Evolutionary conservation across 1,140 invertebrate species (phyloP).

Genomic region (Acromyrmex charruanus): DNA sequence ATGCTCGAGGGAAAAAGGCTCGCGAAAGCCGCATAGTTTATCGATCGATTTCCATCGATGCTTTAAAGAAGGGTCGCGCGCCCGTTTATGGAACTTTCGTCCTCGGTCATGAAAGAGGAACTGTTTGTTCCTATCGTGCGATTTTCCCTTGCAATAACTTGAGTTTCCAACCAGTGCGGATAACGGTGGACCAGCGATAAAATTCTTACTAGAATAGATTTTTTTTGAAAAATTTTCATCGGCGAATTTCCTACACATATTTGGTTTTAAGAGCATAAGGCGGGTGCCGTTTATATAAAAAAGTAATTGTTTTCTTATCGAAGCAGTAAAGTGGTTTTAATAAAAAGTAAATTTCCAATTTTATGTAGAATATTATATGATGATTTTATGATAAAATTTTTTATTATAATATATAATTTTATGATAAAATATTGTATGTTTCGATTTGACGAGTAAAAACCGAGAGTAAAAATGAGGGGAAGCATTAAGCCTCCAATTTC

Average conservation of each 20-base stretch:
- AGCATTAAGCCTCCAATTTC: not conserved
- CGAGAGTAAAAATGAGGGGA: not conserved
- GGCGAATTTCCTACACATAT: not conserved
- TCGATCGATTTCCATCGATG: conserved; percentile 43
- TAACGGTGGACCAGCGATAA: not conserved
- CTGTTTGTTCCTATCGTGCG: not conserved
- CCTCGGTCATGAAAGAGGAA: conserved; percentile 11
- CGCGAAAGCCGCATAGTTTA: conserved; percentile 49
- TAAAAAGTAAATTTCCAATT: not conserved
- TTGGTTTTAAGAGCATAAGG: not conserved
- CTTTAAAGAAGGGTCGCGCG: conserved; percentile 29
- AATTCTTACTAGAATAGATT: conserved; percentile 37
- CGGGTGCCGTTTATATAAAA: not conserved
- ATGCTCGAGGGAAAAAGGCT: conserved; percentile 10
- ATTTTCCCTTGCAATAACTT: conserved; percentile 37
- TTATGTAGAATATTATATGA: too few relatives aligned
- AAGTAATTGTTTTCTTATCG: not conserved
- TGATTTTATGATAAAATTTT: too few relatives aligned
- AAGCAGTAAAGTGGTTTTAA: not conserved
- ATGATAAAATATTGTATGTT: conserved; percentile 17
- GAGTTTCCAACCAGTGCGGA: not conserved
- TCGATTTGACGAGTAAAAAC: not conserved
- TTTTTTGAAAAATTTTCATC: not conserved
- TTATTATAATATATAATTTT: not conserved
- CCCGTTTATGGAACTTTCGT: conserved; percentile 17